phyloP scores from a whole-genome alignment of 2,113 vertebrate species.

The Macaca mulatta region DNA sequence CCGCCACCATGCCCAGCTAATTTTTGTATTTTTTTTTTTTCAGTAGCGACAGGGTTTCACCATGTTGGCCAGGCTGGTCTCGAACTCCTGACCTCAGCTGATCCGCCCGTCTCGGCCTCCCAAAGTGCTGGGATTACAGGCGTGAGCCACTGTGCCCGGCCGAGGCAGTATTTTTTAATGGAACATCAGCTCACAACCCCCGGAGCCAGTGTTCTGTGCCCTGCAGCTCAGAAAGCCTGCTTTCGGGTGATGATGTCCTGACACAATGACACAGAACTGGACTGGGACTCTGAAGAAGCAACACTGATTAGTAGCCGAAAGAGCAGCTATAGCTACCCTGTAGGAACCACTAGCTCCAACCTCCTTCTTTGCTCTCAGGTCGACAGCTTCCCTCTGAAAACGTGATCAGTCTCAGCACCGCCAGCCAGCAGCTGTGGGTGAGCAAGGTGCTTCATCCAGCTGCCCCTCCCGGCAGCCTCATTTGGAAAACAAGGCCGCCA shows the following conservation, averaged over 20 bases:
- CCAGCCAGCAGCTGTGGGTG: neutral
- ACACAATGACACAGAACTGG: neutral
- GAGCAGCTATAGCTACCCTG: neutral
- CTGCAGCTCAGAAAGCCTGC: neutral
- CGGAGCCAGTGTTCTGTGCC: neutral
- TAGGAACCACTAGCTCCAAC: neutral
- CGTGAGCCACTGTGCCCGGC: too few species aligned
- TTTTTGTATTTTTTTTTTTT: too few species aligned
- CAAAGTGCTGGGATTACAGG: too few species aligned
- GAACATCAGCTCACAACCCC: neutral
- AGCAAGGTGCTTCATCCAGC: neutral
- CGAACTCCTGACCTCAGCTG: too few species aligned
- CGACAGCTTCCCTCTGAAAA: neutral
- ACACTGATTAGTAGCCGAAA: neutral
- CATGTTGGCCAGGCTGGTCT: too few species aligned
- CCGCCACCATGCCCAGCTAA: too few species aligned
- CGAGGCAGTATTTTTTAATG: neutral
- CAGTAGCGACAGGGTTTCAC: too few species aligned
- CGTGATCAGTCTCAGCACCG: fast-evolving
- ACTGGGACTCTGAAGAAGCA: neutral
- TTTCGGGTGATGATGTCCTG: neutral
- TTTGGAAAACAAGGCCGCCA: neutral
- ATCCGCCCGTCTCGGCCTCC: too few species aligned
- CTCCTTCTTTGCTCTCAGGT: neutral
- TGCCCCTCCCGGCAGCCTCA: neutral